phyloP scores from a whole-genome alignment of 2,888 invertebrate species.

The Epinotia demarniana region DNA sequence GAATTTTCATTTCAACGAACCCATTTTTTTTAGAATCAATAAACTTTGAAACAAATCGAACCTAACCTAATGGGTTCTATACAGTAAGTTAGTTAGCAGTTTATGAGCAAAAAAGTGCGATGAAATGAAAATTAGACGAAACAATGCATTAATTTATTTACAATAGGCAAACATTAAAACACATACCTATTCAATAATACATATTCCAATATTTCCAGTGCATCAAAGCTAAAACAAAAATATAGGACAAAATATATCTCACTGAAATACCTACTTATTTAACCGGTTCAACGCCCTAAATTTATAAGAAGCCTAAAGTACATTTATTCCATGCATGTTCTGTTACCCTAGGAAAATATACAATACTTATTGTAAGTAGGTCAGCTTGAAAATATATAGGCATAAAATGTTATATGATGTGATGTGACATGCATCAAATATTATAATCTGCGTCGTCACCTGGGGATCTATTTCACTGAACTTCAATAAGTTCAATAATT shows the following conservation, averaged over 20 bases:
- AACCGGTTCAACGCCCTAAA: background rate
- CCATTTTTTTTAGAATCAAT: too few relatives aligned
- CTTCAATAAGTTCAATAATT: too few relatives aligned
- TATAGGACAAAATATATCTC: background rate
- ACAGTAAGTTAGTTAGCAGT: too few relatives aligned
- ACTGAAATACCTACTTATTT: background rate
- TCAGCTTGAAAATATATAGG: conserved; percentile 1
- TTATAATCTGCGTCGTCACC: background rate
- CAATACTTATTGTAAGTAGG: background rate
- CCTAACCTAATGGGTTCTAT: too few relatives aligned
- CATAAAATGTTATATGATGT: background rate
- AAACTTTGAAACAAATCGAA: too few relatives aligned
- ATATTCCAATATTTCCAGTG: background rate
- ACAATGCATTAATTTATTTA: too few relatives aligned
- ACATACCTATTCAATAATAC: too few relatives aligned
- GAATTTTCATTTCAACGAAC: too few relatives aligned
- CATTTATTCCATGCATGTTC: conserved; percentile 1
- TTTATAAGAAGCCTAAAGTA: background rate
- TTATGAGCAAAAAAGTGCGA: too few relatives aligned
- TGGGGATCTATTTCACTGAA: background rate
- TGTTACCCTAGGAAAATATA: background rate
- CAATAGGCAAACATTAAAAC: too few relatives aligned
- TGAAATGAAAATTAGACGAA: too few relatives aligned
- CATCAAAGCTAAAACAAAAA: background rate
- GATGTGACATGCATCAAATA: background rate